Evolutionary conservation across 2,888 invertebrate genomes (phyloP).

Genomic region (Pandemis corylana): DNA sequence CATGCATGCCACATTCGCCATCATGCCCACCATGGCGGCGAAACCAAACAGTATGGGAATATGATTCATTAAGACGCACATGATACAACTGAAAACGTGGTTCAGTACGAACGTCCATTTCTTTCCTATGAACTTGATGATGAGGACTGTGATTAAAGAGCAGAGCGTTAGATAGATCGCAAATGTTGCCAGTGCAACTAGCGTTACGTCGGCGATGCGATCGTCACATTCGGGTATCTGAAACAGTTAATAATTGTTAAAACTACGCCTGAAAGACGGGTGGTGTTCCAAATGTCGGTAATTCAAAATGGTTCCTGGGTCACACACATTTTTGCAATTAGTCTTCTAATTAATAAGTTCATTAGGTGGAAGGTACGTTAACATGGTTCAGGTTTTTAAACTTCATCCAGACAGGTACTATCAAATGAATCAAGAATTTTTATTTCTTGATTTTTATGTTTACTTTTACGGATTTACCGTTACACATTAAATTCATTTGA

Average conservation of each 20-base stretch:
- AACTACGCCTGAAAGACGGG: no score
- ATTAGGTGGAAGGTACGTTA: no score
- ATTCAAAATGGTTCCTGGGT: no score
- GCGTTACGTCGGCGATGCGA: conserved; percentile 9
- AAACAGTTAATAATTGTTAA: not conserved
- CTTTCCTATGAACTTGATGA: conserved; percentile 29
- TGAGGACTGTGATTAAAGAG: conserved; percentile 3
- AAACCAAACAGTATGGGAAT: conserved; percentile 5
- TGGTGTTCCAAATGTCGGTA: no score
- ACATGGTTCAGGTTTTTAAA: no score
- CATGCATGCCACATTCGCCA: conserved; percentile 22
- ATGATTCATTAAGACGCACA: conserved; percentile 14
- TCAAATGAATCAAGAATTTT: no score
- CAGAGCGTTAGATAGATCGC: conserved; percentile 14
- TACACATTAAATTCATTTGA: no score
- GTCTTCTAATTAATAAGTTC: no score
- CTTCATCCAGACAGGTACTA: no score
- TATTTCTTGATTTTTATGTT: no score
- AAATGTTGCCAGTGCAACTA: conserved; percentile 10
- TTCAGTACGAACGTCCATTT: conserved; percentile 31
- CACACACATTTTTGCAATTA: no score
- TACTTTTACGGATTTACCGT: no score
- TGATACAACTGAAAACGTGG: conserved; percentile 4
- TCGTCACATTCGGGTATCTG: conserved; percentile 30
- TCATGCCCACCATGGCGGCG: conserved; percentile 10